Evolutionary conservation across 1,140 invertebrate genomes (phyloP).

Genomic region (Heliothis virescens): DNA sequence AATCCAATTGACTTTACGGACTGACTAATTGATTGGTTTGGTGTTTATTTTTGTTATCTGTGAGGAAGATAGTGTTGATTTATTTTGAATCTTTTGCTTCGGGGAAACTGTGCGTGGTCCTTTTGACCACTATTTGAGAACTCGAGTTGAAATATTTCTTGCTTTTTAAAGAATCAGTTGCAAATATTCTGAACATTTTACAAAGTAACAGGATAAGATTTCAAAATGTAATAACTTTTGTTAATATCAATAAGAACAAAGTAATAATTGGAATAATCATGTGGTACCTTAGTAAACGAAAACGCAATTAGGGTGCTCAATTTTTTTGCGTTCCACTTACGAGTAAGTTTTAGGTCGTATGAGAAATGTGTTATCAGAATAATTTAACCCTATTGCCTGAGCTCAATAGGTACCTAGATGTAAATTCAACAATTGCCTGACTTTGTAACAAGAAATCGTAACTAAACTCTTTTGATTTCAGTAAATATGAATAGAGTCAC

Average conservation of each 20-base stretch:
- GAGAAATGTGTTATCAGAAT: not conserved
- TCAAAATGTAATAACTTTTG: too few relatives aligned
- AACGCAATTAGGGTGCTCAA: constrained; percentile 20
- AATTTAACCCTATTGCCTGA: not conserved
- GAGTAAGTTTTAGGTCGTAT: constrained; percentile 1
- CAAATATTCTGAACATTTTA: too few relatives aligned
- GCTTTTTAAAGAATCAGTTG: not conserved
- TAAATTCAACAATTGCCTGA: too few relatives aligned
- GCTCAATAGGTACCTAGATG: too few relatives aligned
- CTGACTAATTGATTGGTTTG: constrained; percentile 55
- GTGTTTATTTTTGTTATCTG: constrained; percentile 50
- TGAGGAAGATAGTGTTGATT: constrained; percentile 47
- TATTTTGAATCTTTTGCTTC: constrained; percentile 25
- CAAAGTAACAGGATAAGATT: too few relatives aligned
- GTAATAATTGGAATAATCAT: constrained; percentile 7
- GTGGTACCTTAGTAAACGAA: not conserved
- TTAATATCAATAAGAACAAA: not conserved
- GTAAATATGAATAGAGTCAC: too few relatives aligned
- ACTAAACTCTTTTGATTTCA: too few relatives aligned
- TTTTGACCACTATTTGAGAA: not conserved
- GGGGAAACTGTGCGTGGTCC: not conserved
- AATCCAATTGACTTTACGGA: constrained; percentile 46
- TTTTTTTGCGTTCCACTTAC: not conserved
- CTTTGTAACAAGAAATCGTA: too few relatives aligned
- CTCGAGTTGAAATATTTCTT: not conserved